A percentile compares a stretch with the other conserved stretches of the same genome.
These are phyloP conservation scores for Ceyx cyanopectus DNA, from an alignment of 2,113 vertebrate species.

Conservation along the genomic window DNA sequence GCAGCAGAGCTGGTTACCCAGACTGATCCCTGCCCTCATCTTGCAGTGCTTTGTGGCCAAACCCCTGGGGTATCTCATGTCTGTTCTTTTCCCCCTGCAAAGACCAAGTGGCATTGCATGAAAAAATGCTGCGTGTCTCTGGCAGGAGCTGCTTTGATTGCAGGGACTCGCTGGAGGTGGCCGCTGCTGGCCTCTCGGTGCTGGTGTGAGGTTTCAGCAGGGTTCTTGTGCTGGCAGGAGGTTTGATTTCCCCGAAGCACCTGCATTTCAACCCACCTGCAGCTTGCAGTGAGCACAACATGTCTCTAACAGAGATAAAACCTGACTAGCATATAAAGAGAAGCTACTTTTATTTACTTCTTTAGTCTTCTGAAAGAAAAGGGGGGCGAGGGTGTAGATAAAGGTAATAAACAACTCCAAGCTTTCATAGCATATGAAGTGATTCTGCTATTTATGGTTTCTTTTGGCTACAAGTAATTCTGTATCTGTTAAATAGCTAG, in stretches of 20 bases:
- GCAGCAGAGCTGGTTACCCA: not conserved
- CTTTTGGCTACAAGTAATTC: conserved; percentile 19
- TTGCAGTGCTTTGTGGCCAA: fast-evolving
- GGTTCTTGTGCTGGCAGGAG: not conserved
- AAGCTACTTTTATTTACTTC: not conserved
- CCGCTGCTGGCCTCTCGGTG: fast-evolving
- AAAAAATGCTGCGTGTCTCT: not conserved
- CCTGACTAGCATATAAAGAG: conserved; percentile 22
- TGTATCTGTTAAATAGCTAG: not conserved
- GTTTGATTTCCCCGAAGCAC: not conserved
- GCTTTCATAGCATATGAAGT: not conserved
- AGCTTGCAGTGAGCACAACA: not conserved
- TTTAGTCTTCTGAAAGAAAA: not conserved
- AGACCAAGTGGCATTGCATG: not conserved
- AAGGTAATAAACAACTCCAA: conserved; percentile 48
- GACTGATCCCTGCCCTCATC: not conserved
- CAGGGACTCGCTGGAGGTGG: not conserved
- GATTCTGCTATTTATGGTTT: conserved; percentile 32
- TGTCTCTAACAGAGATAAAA: not conserved
- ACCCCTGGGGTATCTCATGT: fast-evolving
- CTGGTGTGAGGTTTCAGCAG: not conserved
- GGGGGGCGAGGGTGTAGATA: not conserved
- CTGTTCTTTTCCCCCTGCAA: not conserved
- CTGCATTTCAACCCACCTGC: not conserved
- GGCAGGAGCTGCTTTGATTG: fast-evolving